Percentiles rank a stretch among this genome's conserved stretches.
Evolutionary conservation across 1,140 invertebrate genomes (phyloP).

Genomic region (Acromyrmex echinatior): DNA sequence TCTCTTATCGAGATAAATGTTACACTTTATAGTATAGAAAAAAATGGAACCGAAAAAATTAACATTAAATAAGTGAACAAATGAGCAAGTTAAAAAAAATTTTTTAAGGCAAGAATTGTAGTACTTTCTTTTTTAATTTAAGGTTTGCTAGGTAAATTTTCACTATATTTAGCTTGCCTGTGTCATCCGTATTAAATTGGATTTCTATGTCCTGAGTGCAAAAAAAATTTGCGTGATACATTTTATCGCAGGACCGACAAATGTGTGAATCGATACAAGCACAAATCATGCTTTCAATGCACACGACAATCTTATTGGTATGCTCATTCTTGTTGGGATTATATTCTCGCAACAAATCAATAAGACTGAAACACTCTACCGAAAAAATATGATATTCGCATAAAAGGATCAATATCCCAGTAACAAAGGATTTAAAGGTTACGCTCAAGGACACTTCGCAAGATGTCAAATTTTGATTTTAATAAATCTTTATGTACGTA

Average conservation of each 20-base stretch:
- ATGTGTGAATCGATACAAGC: background rate
- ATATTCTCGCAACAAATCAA: background rate
- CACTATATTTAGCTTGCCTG: conserved; percentile 20
- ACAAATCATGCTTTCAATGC: conserved; percentile 28
- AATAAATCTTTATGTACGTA: too few species aligned
- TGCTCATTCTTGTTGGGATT: background rate
- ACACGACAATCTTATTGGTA: background rate
- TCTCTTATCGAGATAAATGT: background rate
- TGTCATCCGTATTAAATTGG: conserved; percentile 49
- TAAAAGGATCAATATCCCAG: background rate
- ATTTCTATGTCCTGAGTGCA: conserved; percentile 45
- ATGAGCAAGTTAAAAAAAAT: background rate
- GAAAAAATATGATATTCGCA: background rate
- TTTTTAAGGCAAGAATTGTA: background rate
- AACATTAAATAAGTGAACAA: background rate
- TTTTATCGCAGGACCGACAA: conserved; percentile 14
- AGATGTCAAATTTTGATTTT: too few species aligned
- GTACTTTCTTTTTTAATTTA: conserved; percentile 8
- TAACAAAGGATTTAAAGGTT: background rate
- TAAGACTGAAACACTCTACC: background rate
- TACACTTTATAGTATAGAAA: background rate
- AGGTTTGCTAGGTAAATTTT: background rate
- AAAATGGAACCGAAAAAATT: background rate
- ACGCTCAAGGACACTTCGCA: too few species aligned
- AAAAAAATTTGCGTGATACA: conserved; percentile 25